Base-by-base conservation (phyloP, 2,113 vertebrate genomes). In the Pseudolaguvia tuberculata region DNA sequence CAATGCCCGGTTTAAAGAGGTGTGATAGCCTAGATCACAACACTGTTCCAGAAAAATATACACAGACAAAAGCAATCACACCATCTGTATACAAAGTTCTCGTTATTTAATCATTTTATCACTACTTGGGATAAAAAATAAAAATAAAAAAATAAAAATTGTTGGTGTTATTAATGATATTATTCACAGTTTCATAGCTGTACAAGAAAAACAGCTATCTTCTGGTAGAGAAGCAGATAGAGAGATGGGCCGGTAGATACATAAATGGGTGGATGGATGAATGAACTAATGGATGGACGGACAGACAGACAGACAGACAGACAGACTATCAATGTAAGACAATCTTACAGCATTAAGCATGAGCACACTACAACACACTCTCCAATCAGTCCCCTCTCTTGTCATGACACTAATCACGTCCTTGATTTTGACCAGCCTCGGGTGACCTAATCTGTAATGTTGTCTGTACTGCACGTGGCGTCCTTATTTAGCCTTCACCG, bases 11-110 rank as follows among this genome's bases (percentile, higher is more conserved):
- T 97, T 98, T 82, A 99, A 89, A 86, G 94, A 98, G 80, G 96
- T 94, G 0, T 99, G 97, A 84, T 98, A 99, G 62, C 97, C 97
- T 80, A 99, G 88, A 88, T 99, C 96, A 66, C 95, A 98, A 87
- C 95, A 98, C 96, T 98, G 87, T 15, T 65, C 21, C 12, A 17
- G 10, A 52, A 18, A 23, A n/a, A 71, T 12, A 29, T 56, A 59
- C 12, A 66, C n/a, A 70, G 8, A 13, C 29, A 23, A 55, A 18
- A 35, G 2, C 18, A 17, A 27, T 27, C 42, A 50, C 45, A 47
- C 15, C 21, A 65, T 47, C 12, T 25, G 18, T 65, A 25, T 25
- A 47, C n/a, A 50, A 50, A 29, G 17, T 23, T 4, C 23, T 29
- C 2, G 29, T 50, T 50, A 29, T 23, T 17, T 65, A 2, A 23